A percentile compares a stretch with the other conserved stretches of the same genome.
These are phyloP conservation scores for Zaprionus camerounensis DNA, from an alignment of 1,140 invertebrate species.

Conservation along the genomic window DNA sequence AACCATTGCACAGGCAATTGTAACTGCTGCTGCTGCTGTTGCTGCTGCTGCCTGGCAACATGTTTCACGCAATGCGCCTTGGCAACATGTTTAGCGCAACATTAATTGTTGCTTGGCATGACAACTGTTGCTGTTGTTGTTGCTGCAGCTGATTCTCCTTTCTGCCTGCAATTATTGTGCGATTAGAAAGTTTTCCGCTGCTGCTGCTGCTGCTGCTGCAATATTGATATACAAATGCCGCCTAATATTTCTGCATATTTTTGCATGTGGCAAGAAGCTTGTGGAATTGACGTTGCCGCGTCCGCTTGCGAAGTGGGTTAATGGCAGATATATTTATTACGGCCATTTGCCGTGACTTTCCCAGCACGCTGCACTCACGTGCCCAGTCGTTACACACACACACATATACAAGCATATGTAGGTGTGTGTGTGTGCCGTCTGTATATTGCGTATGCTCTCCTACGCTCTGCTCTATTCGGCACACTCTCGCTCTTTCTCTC, in stretches of 20 bases:
- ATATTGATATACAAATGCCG: conserved; percentile 64
- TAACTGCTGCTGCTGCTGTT: neutral
- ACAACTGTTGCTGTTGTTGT: conserved; percentile 12
- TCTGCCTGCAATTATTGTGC: conserved; percentile 66
- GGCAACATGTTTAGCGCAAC: conserved; percentile 31
- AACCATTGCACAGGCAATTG: neutral
- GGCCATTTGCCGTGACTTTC: conserved; percentile 53
- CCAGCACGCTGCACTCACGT: conserved; percentile 50
- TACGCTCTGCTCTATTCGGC: conserved; percentile 15
- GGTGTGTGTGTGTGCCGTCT: neutral
- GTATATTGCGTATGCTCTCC: conserved; percentile 12
- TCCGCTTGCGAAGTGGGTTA: conserved; percentile 57
- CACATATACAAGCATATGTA: neutral
- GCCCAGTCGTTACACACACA: conserved; percentile 8
- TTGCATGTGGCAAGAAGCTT: conserved; percentile 46
- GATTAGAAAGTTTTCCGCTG: conserved; percentile 74
- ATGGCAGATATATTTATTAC: conserved; percentile 77
- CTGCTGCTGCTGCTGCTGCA: conserved; percentile 5
- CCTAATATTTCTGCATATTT: conserved; percentile 55
- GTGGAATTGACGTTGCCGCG: conserved; percentile 30
- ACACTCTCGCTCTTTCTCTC: conserved; percentile 27
- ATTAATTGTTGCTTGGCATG: conserved; percentile 48
- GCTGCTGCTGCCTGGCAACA: conserved; percentile 16
- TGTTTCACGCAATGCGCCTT: conserved; percentile 2
- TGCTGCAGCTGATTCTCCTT: conserved; percentile 25